phyloP scores from a whole-genome alignment of 2,888 invertebrate species.

The Hirtodrosophila histrioides region DNA sequence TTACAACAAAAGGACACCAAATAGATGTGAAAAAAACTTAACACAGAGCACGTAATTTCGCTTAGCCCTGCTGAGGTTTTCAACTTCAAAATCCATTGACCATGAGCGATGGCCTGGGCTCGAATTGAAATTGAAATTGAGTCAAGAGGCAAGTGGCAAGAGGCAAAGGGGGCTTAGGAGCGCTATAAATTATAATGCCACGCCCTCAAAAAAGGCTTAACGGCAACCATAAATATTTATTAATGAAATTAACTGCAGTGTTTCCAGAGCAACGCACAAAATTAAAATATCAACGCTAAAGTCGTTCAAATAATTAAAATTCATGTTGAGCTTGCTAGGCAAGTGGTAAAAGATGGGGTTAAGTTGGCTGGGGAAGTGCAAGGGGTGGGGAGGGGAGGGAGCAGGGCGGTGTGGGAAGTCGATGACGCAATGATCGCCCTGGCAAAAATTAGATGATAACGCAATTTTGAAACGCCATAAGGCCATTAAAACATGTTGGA shows the following conservation, averaged over 20 bases:
- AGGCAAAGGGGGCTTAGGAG: conserved; percentile 20
- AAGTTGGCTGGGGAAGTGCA: not conserved
- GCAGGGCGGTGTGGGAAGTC: not conserved
- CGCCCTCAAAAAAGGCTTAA: conserved; percentile 51
- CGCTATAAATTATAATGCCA: conserved; percentile 57
- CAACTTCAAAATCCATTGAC: conserved; percentile 41
- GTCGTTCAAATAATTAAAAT: conserved; percentile 80
- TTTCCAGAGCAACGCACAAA: conserved; percentile 60
- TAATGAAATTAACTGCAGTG: conserved; percentile 81
- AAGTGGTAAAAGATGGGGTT: conserved; percentile 9
- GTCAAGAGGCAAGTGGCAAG: conserved; percentile 18
- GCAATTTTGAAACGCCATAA: conserved; percentile 43
- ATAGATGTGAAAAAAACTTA: conserved; percentile 24
- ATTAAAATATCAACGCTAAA: conserved; percentile 71
- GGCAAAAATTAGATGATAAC: conserved; percentile 49
- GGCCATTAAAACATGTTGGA: conserved; percentile 41
- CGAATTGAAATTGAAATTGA: conserved; percentile 34
- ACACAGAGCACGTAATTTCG: conserved; percentile 78
- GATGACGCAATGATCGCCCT: conserved; percentile 50
- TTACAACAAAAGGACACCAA: conserved; percentile 10
- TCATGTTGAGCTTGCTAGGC: conserved; percentile 51
- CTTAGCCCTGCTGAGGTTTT: conserved; percentile 65
- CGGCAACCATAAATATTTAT: conserved; percentile 82
- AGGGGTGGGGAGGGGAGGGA: not conserved
- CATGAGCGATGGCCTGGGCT: conserved; percentile 58